Base-by-base conservation (phyloP, 2,888 invertebrate species). In the Limenitis camilla region DNA sequence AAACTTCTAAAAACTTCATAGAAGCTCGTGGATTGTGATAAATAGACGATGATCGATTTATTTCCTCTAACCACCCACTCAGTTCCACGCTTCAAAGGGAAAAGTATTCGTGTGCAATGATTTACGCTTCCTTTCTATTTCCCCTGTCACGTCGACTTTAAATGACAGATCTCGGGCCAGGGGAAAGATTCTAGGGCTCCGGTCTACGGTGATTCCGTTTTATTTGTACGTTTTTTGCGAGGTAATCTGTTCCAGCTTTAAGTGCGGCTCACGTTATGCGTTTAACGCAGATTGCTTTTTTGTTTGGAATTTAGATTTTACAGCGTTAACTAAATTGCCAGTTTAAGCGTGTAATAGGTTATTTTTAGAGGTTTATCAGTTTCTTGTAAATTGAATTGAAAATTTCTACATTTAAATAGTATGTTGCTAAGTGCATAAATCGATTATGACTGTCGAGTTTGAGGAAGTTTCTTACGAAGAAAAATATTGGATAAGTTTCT, bases 81-180 rank as follows among this genome's bases (percentile, higher is more conserved):
- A 38, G 51, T 41, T n/a, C 55, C 55, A 55, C 61, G 52, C 59
- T 56, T 59, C 56, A 54, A 60, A 53, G 51, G 60, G 57, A 42
- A 58, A 55, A 58, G 60, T 56, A 56, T 59, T 62, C 52, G 58
- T 58, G 60, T 62, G 62, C 59, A 62, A 62, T 59, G 63, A 63
- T 62, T 63, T 62, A 61, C 61, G 62, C 55, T 62, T 58, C 60
- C 57, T 59, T 53, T 58, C 60, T 57, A 58, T 58, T 58, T 61
- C 59, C 58, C 60, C 60, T 58, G 60, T 64, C 66, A 66, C 63
- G 65, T 66, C 58, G 59, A 56, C 56, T 58, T 60, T 56, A 62
- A 65, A 64, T 64, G 63, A 62, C 62, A 61, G 61, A 61, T 63
- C 60, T 54, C 47, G 54, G 49, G 58, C 49, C 56, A 56, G 53